Evolutionary conservation across 1,140 invertebrate genomes (phyloP).

Genomic region (Pogonomyrmex barbatus): DNA sequence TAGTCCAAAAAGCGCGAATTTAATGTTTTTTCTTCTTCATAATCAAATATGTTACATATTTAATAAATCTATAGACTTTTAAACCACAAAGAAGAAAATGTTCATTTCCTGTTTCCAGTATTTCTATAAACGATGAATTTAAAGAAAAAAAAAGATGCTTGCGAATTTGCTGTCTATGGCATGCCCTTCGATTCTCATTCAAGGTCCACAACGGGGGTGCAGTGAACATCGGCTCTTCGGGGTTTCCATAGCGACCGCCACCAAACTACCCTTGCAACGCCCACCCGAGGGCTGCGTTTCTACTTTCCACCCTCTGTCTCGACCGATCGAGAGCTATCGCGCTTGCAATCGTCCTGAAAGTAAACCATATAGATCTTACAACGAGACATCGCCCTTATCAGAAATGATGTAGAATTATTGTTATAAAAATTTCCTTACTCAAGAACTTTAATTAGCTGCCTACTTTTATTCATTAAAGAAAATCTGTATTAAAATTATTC

Average conservation of each 20-base stretch:
- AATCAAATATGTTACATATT: not conserved
- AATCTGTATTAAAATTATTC: slow-evolving; percentile 12
- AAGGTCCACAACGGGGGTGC: slow-evolving; percentile 85
- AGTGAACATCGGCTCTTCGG: slow-evolving; percentile 82
- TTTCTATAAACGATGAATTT: slow-evolving; percentile 19
- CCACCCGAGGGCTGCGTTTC: slow-evolving; percentile 79
- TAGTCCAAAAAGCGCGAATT: not conserved
- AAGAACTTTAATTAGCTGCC: not conserved
- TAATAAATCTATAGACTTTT: not conserved
- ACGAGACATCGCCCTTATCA: not conserved
- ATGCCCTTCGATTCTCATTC: slow-evolving; percentile 85
- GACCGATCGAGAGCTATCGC: slow-evolving; percentile 67
- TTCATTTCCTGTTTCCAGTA: not conserved
- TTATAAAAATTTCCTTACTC: not conserved
- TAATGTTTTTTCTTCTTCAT: not conserved
- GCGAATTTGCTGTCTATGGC: slow-evolving; percentile 71
- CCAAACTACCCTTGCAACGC: slow-evolving; percentile 85
- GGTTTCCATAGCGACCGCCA: slow-evolving; percentile 85
- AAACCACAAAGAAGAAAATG: not conserved
- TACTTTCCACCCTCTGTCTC: slow-evolving; percentile 78
- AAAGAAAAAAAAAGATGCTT: slow-evolving; percentile 50
- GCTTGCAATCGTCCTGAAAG: slow-evolving; percentile 64
- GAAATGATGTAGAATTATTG: slow-evolving; percentile 9
- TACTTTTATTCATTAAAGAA: slow-evolving; percentile 9
- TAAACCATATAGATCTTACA: slow-evolving; percentile 40